Conservation (phyloP, 2,113 vertebrate species). For the Chaetodon trifascialis region DNA sequence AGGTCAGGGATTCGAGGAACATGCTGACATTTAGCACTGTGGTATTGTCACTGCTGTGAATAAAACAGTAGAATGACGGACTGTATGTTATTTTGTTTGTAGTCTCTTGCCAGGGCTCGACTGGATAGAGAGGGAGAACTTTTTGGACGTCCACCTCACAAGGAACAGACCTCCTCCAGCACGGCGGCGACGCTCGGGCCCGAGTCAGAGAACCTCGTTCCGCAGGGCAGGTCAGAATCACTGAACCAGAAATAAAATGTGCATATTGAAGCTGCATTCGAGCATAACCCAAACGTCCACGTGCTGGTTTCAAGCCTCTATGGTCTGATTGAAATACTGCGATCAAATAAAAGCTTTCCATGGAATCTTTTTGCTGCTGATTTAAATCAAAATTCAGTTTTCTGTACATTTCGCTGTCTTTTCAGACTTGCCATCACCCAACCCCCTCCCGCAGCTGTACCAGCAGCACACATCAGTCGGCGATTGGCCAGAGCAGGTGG, state of each 20-base stretch:
- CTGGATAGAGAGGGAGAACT: conserved; percentile 87
- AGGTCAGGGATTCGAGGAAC: conserved; percentile 67
- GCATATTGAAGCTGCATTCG: background rate
- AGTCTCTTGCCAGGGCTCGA: conserved; percentile 85
- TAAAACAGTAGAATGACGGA: background rate
- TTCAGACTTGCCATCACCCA: conserved; percentile 83
- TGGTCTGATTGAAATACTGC: background rate
- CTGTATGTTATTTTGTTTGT: conserved; percentile 15
- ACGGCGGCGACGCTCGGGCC: conserved; percentile 81
- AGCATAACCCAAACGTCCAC: background rate
- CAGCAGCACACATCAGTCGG: conserved; percentile 74
- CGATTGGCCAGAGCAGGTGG: conserved; percentile 85
- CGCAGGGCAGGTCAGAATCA: conserved; percentile 81
- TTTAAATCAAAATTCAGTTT: background rate
- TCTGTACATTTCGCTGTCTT: background rate
- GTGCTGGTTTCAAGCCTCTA: background rate
- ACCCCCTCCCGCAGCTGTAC: conserved; percentile 79
- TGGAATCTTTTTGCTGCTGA: background rate
- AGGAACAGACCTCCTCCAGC: conserved; percentile 88
- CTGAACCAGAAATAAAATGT: background rate
- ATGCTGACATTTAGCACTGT: background rate
- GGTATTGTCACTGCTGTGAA: background rate
- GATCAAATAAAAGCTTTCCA: background rate
- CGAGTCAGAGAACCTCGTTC: conserved; percentile 83
- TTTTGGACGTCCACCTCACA: conserved; percentile 87